These are phyloP conservation scores for Idaea dimidiata DNA, from an alignment of 2,888 invertebrate genomes.

Conservation along the genomic window DNA sequence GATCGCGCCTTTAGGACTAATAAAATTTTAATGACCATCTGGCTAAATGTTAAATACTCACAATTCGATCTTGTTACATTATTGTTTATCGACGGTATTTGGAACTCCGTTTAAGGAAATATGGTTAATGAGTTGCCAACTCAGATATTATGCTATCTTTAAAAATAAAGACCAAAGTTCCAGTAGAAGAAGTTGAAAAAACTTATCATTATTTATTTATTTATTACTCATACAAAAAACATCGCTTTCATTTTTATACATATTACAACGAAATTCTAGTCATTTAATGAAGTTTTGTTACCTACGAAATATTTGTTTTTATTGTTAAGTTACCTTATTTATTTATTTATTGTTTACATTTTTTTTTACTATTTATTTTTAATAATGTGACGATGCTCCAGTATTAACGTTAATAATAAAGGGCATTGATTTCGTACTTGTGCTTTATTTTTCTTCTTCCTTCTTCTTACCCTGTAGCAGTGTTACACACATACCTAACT, in stretches of 20 bases:
- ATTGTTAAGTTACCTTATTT: constrained; percentile 48
- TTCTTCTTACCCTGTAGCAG: not conserved
- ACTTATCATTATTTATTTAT: constrained; percentile 13
- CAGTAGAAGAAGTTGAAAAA: not conserved
- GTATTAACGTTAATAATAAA: constrained; percentile 71
- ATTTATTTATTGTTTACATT: constrained; percentile 72
- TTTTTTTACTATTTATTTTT: constrained; percentile 68
- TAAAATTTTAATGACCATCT: too few species aligned
- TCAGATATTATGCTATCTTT: too few species aligned
- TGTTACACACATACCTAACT: too few species aligned
- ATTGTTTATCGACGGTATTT: too few species aligned
- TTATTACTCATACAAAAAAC: constrained; percentile 14
- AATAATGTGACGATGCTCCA: constrained; percentile 66
- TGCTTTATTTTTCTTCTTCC: not conserved
- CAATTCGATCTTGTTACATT: too few species aligned
- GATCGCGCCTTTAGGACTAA: too few species aligned
- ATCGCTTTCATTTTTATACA: constrained; percentile 39
- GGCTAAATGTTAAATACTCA: too few species aligned
- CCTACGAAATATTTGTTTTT: constrained; percentile 46
- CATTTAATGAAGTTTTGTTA: constrained; percentile 50
- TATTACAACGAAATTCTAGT: constrained; percentile 64
- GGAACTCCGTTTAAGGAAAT: too few species aligned
- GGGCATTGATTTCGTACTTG: constrained; percentile 50
- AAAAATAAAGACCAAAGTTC: too few species aligned
- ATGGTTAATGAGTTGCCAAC: too few species aligned